These are phyloP conservation scores for Condylura cristata DNA, from an alignment of 2,113 vertebrate genomes.

Conservation along the genomic window DNA sequence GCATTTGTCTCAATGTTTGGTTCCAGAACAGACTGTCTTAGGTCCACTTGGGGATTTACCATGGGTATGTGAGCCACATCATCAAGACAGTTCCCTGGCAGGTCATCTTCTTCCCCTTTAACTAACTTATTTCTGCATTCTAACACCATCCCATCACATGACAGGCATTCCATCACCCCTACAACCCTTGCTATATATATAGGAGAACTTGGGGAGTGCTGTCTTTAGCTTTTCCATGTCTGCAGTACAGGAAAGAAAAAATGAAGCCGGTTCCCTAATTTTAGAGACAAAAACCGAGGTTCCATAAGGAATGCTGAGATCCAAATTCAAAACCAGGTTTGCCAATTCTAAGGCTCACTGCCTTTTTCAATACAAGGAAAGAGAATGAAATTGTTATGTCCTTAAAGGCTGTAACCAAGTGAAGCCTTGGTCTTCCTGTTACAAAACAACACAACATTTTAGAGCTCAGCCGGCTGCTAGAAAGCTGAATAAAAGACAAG, in stretches of 20 bases:
- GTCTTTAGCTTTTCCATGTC: neutral
- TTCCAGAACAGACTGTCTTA: neutral
- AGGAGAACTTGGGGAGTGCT: neutral
- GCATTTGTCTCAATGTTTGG: no score
- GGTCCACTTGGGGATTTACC: fast-evolving
- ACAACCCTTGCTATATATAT: neutral
- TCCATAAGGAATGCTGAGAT: neutral
- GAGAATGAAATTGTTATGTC: neutral
- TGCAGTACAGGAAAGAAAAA: neutral
- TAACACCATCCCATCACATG: fast-evolving
- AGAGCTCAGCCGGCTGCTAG: conserved; percentile 12
- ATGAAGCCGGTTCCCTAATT: neutral
- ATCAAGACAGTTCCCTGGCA: neutral
- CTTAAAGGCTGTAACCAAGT: conserved; percentile 10
- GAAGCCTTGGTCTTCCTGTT: neutral
- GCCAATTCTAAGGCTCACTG: neutral
- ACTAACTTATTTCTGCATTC: neutral
- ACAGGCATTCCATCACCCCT: neutral
- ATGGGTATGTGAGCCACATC: fast-evolving
- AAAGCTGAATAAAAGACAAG: neutral
- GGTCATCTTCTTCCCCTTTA: neutral
- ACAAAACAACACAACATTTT: conserved; percentile 11
- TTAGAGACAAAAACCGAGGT: neutral
- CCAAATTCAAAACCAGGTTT: neutral
- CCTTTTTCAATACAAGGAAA: conserved; percentile 23